Conservation (phyloP, 2,888 invertebrate species). For the Cabera pusaria region DNA sequence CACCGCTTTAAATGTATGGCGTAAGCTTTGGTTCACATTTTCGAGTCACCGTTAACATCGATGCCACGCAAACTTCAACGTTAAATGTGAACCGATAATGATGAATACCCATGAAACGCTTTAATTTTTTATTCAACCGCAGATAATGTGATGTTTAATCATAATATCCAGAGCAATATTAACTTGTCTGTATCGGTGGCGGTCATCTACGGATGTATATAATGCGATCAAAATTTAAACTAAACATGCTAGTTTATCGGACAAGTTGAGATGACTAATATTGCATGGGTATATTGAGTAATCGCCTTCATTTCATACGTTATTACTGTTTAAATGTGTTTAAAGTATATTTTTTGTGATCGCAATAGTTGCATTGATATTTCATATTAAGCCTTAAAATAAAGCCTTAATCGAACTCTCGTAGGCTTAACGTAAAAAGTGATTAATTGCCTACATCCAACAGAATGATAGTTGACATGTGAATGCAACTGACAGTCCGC, state of each 20-base stretch:
- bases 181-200: conserved; percentile 67
- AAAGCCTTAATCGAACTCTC: too few relatives aligned
- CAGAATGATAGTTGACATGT: too few relatives aligned
- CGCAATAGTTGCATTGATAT: too few relatives aligned
- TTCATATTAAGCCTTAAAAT: too few relatives aligned
- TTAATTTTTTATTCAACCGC: conserved; percentile 63
- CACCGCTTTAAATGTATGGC: conserved; percentile 75
- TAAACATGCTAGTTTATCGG: conserved; percentile 44
- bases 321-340: too few relatives aligned
- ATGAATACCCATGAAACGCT: conserved; percentile 59
- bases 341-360: too few relatives aligned
- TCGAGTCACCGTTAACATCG: conserved; percentile 39
- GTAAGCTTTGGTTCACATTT: conserved; percentile 69
- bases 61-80: conserved; percentile 35
- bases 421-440: too few relatives aligned
- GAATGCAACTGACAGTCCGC: too few relatives aligned
- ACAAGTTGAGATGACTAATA: conserved; percentile 68
- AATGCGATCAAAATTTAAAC: conserved; percentile 36
- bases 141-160: conserved; percentile 60
- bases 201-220: conserved; percentile 56
- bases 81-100: conserved; percentile 58
- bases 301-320: conserved; percentile 46
- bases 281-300: conserved; percentile 72
- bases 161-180: conserved; percentile 79
- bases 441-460: too few relatives aligned